Percentiles rank a stretch among this genome's conserved stretches.
These are phyloP conservation scores for Chrysaora quinquecirrha DNA, from an alignment of 30 jellyfish, hydroid and myxozoan species.

Conservation along the genomic window DNA sequence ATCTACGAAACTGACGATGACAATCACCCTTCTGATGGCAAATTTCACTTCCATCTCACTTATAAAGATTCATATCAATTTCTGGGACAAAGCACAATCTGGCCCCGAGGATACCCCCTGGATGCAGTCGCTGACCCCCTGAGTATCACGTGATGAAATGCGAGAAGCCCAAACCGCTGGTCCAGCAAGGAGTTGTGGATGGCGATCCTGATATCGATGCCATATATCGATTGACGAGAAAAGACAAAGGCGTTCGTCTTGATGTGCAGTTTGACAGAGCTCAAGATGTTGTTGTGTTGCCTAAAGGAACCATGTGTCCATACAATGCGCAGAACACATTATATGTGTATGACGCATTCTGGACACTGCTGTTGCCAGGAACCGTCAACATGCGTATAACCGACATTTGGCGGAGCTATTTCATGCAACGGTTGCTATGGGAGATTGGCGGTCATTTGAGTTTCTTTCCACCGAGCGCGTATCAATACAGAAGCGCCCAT, in stretches of 20 bases:
- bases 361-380: conserved; percentile 78
- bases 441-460: conserved; percentile 96
- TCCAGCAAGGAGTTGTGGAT: conserved; percentile 97
- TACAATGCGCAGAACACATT: conserved; percentile 94
- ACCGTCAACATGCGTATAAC: conserved; percentile 91
- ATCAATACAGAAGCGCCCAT: conserved; percentile 94
- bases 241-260: conserved; percentile 78
- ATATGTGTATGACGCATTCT: conserved; percentile 80
- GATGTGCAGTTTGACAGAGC: conserved; percentile 79
- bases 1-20: conserved; percentile 97
- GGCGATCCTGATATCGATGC: conserved; percentile 99
- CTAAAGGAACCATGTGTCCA: conserved; percentile 85
- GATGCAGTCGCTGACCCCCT: conserved; percentile 77
- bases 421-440: conserved; percentile 94
- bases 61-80: conserved; percentile 67
- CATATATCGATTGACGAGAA: conserved; percentile 88
- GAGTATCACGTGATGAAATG: conserved; percentile 76
- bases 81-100: conserved; percentile 95
- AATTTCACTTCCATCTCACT: conserved; percentile 77
- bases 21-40: conserved; percentile 91
- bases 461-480: conserved; percentile 95
- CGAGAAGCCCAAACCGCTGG: conserved; percentile 68
- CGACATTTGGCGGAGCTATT: conserved; percentile 94
- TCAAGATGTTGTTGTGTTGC: conserved; percentile 83
- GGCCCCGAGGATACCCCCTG: conserved; percentile 99